Conservation (phyloP, 2,888 invertebrate genomes). For the Drosophila quinaria region DNA sequence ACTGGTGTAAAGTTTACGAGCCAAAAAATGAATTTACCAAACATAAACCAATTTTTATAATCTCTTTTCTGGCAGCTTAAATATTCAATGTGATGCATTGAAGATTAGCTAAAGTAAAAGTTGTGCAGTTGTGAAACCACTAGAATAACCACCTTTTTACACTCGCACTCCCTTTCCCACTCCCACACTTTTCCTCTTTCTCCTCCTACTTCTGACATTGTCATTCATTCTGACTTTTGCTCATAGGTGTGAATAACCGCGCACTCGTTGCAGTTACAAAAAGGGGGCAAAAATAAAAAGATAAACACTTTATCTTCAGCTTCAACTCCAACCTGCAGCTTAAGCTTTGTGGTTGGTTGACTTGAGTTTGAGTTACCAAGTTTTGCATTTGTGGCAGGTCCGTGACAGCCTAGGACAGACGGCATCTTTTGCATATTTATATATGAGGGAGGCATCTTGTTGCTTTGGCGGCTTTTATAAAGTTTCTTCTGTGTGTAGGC, state of each 20-base stretch:
- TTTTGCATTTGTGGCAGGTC: slow-evolving; percentile 53
- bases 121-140: slow-evolving; percentile 38
- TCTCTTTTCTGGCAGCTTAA: slow-evolving; percentile 36
- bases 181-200: background rate
- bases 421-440: slow-evolving; percentile 46
- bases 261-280: slow-evolving; percentile 8
- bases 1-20: slow-evolving; percentile 34
- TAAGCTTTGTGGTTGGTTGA: slow-evolving; percentile 43
- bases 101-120: slow-evolving; percentile 50
- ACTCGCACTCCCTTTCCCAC: too few relatives aligned
- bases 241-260: slow-evolving; percentile 79
- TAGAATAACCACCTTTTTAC: background rate
- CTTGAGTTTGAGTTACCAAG: slow-evolving; percentile 48
- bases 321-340: slow-evolving; percentile 9
- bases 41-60: slow-evolving; percentile 60
- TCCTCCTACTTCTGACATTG: slow-evolving; percentile 33
- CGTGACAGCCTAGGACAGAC: slow-evolving; percentile 25
- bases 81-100: slow-evolving; percentile 36
- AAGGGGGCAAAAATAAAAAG: slow-evolving; percentile 1
- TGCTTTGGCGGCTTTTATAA: slow-evolving; percentile 42
- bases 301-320: slow-evolving; percentile 61
- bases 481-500: slow-evolving; percentile 29
- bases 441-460: slow-evolving; percentile 12
- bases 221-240: slow-evolving; percentile 32
- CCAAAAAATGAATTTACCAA: slow-evolving; percentile 29